Conservation (phyloP, 2,113 vertebrate species). For the Neotoma lepida region DNA sequence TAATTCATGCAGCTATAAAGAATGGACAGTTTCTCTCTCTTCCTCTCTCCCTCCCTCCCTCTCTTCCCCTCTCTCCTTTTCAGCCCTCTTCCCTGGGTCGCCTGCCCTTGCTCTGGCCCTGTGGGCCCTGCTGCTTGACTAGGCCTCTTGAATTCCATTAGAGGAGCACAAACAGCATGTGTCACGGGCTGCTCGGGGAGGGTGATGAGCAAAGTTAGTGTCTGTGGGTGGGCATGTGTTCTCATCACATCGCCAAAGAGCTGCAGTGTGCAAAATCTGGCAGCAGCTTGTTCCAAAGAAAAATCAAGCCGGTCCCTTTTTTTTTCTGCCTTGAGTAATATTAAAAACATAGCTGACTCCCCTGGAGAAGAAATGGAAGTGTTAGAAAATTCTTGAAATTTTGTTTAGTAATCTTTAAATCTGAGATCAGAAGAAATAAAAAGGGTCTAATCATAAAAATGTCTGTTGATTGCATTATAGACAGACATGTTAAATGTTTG, state of each 20-base stretch:
- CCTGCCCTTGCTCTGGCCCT: neutral
- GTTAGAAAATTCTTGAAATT: conserved; percentile 35
- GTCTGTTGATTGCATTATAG: neutral
- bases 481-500: neutral
- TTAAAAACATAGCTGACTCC: conserved; percentile 24
- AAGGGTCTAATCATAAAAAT: conserved; percentile 1
- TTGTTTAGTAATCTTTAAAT: conserved; percentile 39
- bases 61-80: neutral
- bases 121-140: neutral
- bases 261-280: conserved; percentile 68
- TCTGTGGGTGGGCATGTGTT: conserved; percentile 74
- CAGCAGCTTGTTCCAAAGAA: conserved; percentile 55
- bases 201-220: conserved; percentile 71
- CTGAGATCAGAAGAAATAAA: conserved; percentile 35
- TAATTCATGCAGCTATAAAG: neutral
- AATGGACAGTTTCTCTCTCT: neutral
- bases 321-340: conserved; percentile 57
- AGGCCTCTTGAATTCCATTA: conserved; percentile 64
- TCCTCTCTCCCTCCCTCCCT: no score
- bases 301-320: neutral
- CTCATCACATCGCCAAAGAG: conserved; percentile 57
- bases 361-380: conserved; percentile 51
- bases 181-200: conserved; percentile 72
- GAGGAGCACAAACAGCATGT: conserved; percentile 52
- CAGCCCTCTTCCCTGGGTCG: neutral